These are phyloP conservation scores for Phrynocephalus forsythii DNA, from an alignment of 2,797 vertebrate genomes.

Conservation along the genomic window DNA sequence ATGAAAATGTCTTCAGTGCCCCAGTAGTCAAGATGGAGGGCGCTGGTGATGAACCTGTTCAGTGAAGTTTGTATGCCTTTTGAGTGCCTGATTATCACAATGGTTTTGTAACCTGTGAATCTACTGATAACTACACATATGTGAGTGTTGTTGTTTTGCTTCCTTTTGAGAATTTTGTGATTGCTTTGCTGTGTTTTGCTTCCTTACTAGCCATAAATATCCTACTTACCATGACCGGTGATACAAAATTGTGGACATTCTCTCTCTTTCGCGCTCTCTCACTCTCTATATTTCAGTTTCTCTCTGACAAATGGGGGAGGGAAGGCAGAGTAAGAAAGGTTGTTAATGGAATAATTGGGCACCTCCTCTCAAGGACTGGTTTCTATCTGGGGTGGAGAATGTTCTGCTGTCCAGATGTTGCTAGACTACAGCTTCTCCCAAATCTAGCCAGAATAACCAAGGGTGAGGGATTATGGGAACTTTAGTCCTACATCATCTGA, in stretches of 20 bases:
- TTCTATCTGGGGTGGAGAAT: background rate
- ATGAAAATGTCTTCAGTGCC: background rate
- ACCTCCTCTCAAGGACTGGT: conserved; percentile 1
- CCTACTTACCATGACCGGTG: background rate
- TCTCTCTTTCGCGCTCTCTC: background rate
- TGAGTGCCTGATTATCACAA: conserved; percentile 59
- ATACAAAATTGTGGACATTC: background rate
- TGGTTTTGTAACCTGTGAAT: conserved; percentile 14
- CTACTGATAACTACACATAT: conserved; percentile 10
- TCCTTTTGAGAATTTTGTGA: conserved; percentile 29
- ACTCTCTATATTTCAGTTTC: background rate
- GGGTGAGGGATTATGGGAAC: background rate
- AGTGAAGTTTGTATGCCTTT: conserved; percentile 10
- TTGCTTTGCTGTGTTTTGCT: conserved; percentile 57
- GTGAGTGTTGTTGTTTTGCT: background rate
- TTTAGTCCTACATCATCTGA: background rate
- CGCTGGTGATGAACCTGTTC: background rate
- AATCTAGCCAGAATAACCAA: background rate
- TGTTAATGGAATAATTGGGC: background rate
- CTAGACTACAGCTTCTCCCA: background rate
- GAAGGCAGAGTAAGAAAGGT: conserved; percentile 12
- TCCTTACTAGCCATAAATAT: background rate
- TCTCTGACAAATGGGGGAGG: fast-evolving
- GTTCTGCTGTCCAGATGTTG: background rate
- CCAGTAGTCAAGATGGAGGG: background rate